A percentile compares a stretch with the other conserved stretches of the same genome.
Evolutionary conservation across 2,888 invertebrate species (phyloP).

Genomic region (Lasioglossum vierecki): DNA sequence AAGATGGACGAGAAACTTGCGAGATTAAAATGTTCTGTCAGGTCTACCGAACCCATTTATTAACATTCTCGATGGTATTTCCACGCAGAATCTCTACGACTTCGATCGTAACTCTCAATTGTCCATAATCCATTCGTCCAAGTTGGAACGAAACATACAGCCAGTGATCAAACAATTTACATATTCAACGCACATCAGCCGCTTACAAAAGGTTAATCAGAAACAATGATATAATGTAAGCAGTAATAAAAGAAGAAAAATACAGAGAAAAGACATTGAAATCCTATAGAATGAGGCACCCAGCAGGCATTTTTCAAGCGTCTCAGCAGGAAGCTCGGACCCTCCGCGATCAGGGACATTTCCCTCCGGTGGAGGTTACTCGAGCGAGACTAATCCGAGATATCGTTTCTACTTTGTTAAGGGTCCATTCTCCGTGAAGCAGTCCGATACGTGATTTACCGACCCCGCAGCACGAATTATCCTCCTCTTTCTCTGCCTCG

Average conservation of each 20-base stretch:
- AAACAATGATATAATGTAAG: not conserved
- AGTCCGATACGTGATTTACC: constrained; percentile 61
- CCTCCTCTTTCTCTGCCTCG: constrained; percentile 7
- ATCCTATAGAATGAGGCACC: constrained; percentile 18
- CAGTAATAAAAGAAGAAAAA: too few relatives aligned
- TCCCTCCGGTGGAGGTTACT: constrained; percentile 35
- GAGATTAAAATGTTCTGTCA: not conserved
- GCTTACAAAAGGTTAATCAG: not conserved
- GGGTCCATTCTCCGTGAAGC: constrained; percentile 57
- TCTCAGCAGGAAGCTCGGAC: constrained; percentile 31
- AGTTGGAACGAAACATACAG: not conserved
- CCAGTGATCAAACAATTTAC: not conserved
- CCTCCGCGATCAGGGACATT: constrained; percentile 39
- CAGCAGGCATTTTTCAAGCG: constrained; percentile 42
- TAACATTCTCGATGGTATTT: not conserved
- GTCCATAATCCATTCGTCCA: not conserved
- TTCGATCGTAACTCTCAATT: too few relatives aligned
- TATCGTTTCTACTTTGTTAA: constrained; percentile 65
- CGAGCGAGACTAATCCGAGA: constrained; percentile 61
- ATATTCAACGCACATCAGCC: not conserved
- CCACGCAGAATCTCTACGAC: not conserved
- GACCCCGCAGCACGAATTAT: constrained; percentile 44
- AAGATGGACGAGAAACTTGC: not conserved
- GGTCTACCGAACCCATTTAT: not conserved
- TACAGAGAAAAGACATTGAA: constrained; percentile 9